Percentiles rank a stretch among this genome's conserved stretches.
Evolutionary conservation across 1,140 invertebrate species (phyloP).

Genomic region (Pachypsylla venusta): DNA sequence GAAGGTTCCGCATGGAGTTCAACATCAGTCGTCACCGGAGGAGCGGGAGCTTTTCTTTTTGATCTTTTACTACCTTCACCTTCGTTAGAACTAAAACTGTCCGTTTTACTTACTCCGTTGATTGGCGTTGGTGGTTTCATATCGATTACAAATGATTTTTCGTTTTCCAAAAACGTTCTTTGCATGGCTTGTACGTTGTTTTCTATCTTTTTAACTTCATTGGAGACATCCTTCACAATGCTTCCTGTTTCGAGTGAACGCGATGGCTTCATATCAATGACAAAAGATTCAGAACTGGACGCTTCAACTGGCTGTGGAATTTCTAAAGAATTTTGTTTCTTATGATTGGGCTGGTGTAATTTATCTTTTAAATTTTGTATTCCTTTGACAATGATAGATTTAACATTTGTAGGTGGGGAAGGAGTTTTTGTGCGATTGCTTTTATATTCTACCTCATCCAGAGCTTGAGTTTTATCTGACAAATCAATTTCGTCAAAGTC

Average conservation of each 20-base stretch:
- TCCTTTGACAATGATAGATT: constrained; percentile 24
- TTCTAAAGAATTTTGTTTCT: constrained; percentile 10
- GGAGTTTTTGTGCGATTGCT: constrained; percentile 16
- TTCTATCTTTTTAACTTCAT: constrained; percentile 9
- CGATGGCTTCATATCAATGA: neutral
- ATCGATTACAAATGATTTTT: neutral
- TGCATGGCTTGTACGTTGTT: constrained; percentile 11
- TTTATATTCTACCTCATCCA: constrained; percentile 16
- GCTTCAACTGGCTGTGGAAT: neutral
- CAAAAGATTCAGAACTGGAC: neutral
- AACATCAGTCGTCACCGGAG: constrained; percentile 31
- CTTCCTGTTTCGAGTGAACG: constrained; percentile 22
- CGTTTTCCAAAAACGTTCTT: neutral
- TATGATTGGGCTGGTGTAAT: constrained; percentile 22
- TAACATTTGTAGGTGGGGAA: constrained; percentile 21
- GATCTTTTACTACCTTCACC: constrained; percentile 38
- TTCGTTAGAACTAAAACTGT: constrained; percentile 20
- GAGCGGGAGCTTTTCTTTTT: constrained; percentile 55
- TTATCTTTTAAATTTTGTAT: constrained; percentile 30
- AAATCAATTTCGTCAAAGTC: constrained; percentile 31
- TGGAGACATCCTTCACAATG: neutral
- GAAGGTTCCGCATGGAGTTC: constrained; percentile 4
- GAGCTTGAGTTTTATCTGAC: constrained; percentile 13
- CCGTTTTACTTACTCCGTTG: constrained; percentile 12
- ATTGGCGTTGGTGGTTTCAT: neutral